Evolutionary conservation across 2,797 vertebrate genomes (phyloP).

Genomic region (Cossypha caffra): DNA sequence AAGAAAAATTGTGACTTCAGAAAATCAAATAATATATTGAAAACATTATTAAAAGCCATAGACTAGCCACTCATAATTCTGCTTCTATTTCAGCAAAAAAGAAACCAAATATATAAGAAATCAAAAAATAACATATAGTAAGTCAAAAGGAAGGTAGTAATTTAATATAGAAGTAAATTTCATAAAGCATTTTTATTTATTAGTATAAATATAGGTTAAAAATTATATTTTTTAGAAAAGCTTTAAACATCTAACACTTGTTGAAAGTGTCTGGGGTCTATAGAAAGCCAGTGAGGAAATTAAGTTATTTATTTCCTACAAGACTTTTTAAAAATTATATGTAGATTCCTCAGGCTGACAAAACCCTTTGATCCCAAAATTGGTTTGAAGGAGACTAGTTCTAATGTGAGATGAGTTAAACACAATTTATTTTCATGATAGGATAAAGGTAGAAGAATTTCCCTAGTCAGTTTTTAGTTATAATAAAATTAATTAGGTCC

Average conservation of each 20-base stretch:
- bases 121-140: neutral
- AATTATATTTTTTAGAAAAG: neutral
- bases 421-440: neutral
- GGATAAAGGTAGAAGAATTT: neutral
- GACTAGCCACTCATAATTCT: neutral
- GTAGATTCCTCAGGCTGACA: neutral
- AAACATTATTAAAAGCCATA: neutral
- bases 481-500: constrained; percentile 10
- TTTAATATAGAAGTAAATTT: neutral
- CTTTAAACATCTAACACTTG: neutral
- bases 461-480: neutral
- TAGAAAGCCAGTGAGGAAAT: neutral
- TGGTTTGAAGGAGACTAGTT: neutral
- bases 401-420: neutral
- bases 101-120: neutral
- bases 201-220: neutral
- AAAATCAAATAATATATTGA: neutral
- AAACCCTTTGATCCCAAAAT: neutral
- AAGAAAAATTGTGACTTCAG: neutral
- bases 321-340: neutral
- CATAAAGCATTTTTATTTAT: neutral
- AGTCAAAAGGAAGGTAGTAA: neutral
- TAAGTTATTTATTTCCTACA: neutral
- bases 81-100: neutral
- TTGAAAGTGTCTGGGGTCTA: neutral